phyloP scores from a whole-genome alignment of 64 coral and sea anemone species.

The Montipora cactus region DNA sequence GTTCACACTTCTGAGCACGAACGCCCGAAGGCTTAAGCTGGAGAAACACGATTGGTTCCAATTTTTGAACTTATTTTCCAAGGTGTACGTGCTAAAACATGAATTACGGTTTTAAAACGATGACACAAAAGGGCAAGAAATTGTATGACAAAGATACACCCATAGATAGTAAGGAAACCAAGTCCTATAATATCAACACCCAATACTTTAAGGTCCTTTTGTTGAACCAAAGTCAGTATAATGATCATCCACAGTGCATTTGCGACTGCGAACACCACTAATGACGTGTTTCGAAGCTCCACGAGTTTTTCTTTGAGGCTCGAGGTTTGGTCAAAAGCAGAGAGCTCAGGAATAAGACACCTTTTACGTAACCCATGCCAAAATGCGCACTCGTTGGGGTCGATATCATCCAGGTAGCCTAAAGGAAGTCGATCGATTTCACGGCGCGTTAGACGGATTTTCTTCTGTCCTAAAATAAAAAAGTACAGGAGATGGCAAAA shows the following conservation, averaged over 20 bases:
- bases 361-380: conserved; percentile 69
- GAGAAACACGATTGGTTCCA: neutral
- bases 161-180: conserved; percentile 67
- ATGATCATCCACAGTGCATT: conserved; percentile 68
- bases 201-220: conserved; percentile 56
- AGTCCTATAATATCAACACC: conserved; percentile 71
- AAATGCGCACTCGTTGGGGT: conserved; percentile 39
- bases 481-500: too few species aligned
- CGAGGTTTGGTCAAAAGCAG: conserved; percentile 66
- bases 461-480: too few species aligned
- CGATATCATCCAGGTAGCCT: neutral
- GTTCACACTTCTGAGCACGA: too few species aligned
- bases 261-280: conserved; percentile 33
- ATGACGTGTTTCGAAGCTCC: conserved; percentile 31
- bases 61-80: neutral
- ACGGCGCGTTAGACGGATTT: neutral
- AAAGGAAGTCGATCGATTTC: conserved; percentile 10
- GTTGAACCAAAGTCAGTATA: conserved; percentile 25
- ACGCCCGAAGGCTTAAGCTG: too few species aligned
- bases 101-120: conserved; percentile 63
- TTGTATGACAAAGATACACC: conserved; percentile 58
- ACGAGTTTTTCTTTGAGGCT: conserved; percentile 61
- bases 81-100: conserved; percentile 72
- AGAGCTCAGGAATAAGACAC: conserved; percentile 54
- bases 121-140: conserved; percentile 68